Base-by-base conservation (phyloP, 1,140 invertebrate genomes). In the Drosophila nigromelanica region DNA sequence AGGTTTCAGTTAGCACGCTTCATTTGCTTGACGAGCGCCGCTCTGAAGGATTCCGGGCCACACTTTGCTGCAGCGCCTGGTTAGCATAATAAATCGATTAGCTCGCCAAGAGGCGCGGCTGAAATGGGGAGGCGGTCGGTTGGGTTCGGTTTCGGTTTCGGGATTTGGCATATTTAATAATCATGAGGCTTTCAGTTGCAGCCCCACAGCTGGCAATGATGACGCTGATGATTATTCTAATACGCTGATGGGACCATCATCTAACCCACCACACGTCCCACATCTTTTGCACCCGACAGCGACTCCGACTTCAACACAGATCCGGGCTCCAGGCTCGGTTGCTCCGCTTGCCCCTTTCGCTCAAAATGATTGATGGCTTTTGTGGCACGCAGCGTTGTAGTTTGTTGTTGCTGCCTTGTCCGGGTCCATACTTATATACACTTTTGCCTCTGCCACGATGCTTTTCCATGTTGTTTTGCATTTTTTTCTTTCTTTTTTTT, bases 41-140 rank as follows among this genome's bases (percentile, higher is more conserved):
- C 33, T 67, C 30, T 30, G 14, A 59, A 48, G 42, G 47, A 64
- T 71, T 21, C 40, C n/a, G 48, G 45, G 37, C 60, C 67, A 73
- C 72, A 87, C 78, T 87, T 89, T 82, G 64, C 83, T 83, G 79
- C 85, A 79, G 80, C 83, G 79, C 73, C 80, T 83, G 83, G 85
- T 89, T 89, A 83, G 83, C 79, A 89, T 89, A 89, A 89, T 89
- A 89, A 89, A 89, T 89, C 83, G 83, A 89, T 89, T 83, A 89
- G 85, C 83, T 77, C 54, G 33, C 64, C 64, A 45, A 56, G 71
- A 60, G 71, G 47, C 61, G 70, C 18, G 55, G 35, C 27, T 45
- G 43, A 40, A 35, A 48, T 24, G 60, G 24, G 24, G 52, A 12
- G 30, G 4, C 12, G 37, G 56, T 40, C 24, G 40, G 39, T 52